phyloP scores from a whole-genome alignment of 2,113 vertebrate species.

The Psammodynastes pulverulentus region DNA sequence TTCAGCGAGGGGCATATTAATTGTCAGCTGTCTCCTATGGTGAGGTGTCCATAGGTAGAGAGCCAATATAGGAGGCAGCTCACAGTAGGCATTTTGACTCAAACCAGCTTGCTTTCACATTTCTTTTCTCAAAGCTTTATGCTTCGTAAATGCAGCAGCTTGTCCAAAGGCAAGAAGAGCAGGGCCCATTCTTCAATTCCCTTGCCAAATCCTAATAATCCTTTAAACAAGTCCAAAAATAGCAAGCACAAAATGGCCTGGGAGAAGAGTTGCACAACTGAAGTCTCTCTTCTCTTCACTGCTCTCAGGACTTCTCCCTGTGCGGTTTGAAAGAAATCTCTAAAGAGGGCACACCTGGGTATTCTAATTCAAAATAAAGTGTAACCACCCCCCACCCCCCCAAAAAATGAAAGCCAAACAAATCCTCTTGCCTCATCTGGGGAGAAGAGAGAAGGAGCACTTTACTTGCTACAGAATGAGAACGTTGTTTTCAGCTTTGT shows the following conservation, averaged over 20 bases:
- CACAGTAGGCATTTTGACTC: not conserved
- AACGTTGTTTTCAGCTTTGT: rapidly evolving
- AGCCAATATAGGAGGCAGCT: not conserved
- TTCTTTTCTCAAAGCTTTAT: not conserved
- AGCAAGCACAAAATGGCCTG: not conserved
- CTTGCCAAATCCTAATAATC: constrained; percentile 10
- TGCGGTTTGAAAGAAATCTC: not conserved
- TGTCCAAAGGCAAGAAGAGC: rapidly evolving
- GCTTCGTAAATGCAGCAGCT: not conserved
- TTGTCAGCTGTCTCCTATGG: not conserved
- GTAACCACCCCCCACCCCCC: no score
- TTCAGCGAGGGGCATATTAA: not conserved
- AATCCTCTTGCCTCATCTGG: not conserved
- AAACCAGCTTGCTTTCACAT: not conserved
- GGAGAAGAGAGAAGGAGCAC: not conserved
- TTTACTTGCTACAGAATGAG: not conserved
- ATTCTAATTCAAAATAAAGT: not conserved
- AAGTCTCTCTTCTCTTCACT: not conserved
- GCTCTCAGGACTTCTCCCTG: not conserved
- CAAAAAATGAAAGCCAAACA: constrained; percentile 15
- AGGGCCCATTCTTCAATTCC: rapidly evolving
- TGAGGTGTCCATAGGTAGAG: not conserved
- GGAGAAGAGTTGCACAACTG: not conserved
- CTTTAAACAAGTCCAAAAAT: constrained; percentile 25
- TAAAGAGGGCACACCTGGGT: not conserved